These are phyloP conservation scores for Lepetodrilus schrolli DNA, from an alignment of 2,888 invertebrate genomes.

Conservation along the genomic window DNA sequence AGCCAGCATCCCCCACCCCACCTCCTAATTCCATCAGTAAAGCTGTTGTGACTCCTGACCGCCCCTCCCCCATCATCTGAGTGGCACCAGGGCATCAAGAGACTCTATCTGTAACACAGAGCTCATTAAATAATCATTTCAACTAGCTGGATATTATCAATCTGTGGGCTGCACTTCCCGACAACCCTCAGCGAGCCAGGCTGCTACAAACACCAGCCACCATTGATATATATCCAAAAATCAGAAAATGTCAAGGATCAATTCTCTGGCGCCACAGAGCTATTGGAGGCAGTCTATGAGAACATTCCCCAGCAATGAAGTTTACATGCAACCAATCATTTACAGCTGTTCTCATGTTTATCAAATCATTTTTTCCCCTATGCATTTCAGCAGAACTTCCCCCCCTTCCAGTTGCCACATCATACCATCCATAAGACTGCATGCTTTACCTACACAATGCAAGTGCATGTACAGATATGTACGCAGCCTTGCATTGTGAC, in stretches of 20 bases:
- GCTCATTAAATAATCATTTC: constrained; percentile 33
- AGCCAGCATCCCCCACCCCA: neutral
- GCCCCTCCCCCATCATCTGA: constrained; percentile 14
- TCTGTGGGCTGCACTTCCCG: neutral
- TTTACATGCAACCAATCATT: constrained; percentile 21
- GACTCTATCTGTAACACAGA: constrained; percentile 22
- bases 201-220: neutral
- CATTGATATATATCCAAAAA: constrained; percentile 33
- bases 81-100: constrained; percentile 3
- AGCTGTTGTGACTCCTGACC: neutral
- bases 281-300: constrained; percentile 24
- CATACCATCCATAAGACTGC: no score
- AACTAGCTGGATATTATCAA: constrained; percentile 27
- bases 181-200: constrained; percentile 18
- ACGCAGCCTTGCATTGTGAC: constrained; percentile 14
- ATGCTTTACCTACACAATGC: no score
- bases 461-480: no score
- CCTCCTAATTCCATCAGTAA: no score
- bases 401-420: constrained; percentile 19
- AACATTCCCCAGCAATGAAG: constrained; percentile 27
- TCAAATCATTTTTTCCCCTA: constrained; percentile 22
- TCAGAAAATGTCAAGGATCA: constrained; percentile 32
- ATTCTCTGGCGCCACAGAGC: constrained; percentile 30
- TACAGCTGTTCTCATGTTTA: constrained; percentile 24
- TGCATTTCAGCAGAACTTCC: constrained; percentile 15